These are phyloP conservation scores for Amblyopsis hoosieri DNA, from an alignment of 2,797 vertebrate genomes.

Conservation along the genomic window DNA sequence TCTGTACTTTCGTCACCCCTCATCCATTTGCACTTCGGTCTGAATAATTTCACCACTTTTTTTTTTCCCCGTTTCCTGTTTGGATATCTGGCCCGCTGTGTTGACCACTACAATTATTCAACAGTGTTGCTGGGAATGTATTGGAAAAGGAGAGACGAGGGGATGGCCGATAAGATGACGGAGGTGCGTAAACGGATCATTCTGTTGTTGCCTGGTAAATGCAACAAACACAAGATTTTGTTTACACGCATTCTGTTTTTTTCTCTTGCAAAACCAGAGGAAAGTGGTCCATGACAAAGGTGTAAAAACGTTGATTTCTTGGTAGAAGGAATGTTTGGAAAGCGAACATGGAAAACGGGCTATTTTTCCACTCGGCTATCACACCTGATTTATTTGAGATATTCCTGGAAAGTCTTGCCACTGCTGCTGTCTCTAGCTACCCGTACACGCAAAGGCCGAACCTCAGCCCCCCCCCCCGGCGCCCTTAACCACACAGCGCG, in stretches of 20 bases:
- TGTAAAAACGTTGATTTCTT: constrained; percentile 57
- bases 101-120: constrained; percentile 60
- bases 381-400: constrained; percentile 81
- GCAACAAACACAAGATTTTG: constrained; percentile 57
- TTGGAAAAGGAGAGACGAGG: constrained; percentile 49
- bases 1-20: constrained; percentile 41
- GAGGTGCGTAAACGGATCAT: constrained; percentile 58
- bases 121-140: constrained; percentile 58
- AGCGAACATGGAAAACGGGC: constrained; percentile 60
- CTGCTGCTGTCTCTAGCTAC: constrained; percentile 53
- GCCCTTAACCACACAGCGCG: constrained; percentile 59
- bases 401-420: constrained; percentile 76
- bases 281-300: constrained; percentile 53
- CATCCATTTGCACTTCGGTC: constrained; percentile 52
- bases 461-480: constrained; percentile 42
- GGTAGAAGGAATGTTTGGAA: constrained; percentile 64
- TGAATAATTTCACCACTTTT: constrained; percentile 60
- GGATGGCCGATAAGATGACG: constrained; percentile 41
- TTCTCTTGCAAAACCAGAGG: constrained; percentile 22
- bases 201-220: constrained; percentile 61
- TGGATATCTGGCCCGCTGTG: constrained; percentile 60
- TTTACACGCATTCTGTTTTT: constrained; percentile 35
- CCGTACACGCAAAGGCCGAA: constrained; percentile 40
- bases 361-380: constrained; percentile 70
- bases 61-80: constrained; percentile 59